Evolutionary conservation across 2,797 vertebrate species (phyloP), one percentile per base, ranked within the genome.

Genomic region (Podarcis lilfordi): DNA sequence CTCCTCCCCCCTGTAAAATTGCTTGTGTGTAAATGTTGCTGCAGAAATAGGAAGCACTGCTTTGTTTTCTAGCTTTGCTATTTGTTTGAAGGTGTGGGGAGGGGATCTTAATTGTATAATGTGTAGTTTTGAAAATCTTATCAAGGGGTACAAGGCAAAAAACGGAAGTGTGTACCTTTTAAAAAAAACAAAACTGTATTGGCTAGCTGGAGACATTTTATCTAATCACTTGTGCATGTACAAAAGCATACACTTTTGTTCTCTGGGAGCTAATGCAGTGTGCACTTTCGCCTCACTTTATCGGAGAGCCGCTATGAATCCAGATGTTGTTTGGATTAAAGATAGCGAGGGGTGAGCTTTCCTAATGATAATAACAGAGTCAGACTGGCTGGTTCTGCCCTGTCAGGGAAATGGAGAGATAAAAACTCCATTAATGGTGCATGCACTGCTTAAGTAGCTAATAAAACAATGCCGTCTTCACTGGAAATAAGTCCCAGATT

Each of bases 241-340:
- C 89, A 86, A 85, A 82, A 86, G 83, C 84, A 89, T 82, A 59
- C 80, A 40, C 0, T 0, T 66, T 2, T 8, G 82, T 86, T 50
- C 89, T 89, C 86, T 86, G 87, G 88, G 90, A 93, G 74, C 88
- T 88, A 82, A 32, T 86, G 80, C 74, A 84, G 91, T n/a, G 90
- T 86, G 93, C 29, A 7, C 27, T 85, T 87, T 84, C 87, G 89
- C 94, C 91, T 91, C 89, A 92, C 27, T n/a, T 3, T 68, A 76
- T 87, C 64, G 1, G 91, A 92, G 90, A 92, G 91, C 91, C 10
- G 88, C 93, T 93, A 89, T 92, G 94, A 94, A 96, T 97, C 95
- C 96, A 96, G 96, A 97, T 96, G 97, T 96, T 97, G 95, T 96
- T 96, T 97, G 96, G 95, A 95, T 96, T 96, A 91, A 86, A 95